Evolutionary conservation across 2,113 vertebrate genomes (phyloP).

Genomic region (Chloropsis hardwickii): DNA sequence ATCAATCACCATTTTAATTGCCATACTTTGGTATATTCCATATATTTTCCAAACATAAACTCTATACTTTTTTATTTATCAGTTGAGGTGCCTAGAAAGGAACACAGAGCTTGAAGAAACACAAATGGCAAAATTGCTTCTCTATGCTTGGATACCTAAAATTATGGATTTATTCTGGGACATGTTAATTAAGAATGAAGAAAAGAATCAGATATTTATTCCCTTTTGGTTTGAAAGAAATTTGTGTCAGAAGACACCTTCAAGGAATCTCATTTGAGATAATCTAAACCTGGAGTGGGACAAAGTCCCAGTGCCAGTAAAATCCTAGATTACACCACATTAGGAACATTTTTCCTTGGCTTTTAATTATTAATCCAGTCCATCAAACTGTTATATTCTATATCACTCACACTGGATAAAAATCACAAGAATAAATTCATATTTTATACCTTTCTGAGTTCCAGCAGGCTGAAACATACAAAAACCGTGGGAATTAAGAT

Average conservation of each 20-base stretch:
- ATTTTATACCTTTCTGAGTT: not conserved
- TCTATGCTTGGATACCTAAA: not conserved
- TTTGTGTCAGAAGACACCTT: not conserved
- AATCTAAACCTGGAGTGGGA: not conserved
- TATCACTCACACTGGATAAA: not conserved
- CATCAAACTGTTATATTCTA: not conserved
- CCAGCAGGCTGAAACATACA: not conserved
- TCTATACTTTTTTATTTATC: not conserved
- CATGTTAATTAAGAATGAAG: not conserved
- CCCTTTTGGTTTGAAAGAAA: not conserved
- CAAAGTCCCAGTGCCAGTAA: not conserved
- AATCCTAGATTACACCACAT: not conserved
- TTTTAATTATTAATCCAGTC: not conserved
- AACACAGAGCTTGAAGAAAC: not conserved
- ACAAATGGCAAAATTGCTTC: accelerated
- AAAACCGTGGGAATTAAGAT: not conserved
- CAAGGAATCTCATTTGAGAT: not conserved
- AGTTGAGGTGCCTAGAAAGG: not conserved
- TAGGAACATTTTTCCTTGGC: not conserved
- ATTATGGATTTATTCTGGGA: not conserved
- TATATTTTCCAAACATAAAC: not conserved
- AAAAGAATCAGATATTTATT: not conserved
- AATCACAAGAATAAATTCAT: not conserved
- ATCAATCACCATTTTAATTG: not conserved
- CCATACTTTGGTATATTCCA: not conserved